phyloP scores from a whole-genome alignment of 2,113 vertebrate species.

The Centropus unirufus region DNA sequence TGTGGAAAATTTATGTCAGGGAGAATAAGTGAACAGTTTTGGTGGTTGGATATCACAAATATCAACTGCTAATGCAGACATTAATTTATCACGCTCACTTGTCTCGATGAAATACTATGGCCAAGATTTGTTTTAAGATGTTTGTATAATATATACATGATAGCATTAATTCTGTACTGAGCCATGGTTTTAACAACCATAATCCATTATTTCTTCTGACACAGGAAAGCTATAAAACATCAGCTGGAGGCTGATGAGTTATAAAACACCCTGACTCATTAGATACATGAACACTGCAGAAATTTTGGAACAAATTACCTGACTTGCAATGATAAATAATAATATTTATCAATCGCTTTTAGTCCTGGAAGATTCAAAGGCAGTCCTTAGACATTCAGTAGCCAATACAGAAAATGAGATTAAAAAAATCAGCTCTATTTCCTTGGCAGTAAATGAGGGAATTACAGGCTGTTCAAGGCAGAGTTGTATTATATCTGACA shows the following conservation, averaged over 20 bases:
- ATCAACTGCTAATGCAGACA: background rate
- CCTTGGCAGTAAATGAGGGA: background rate
- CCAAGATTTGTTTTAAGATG: background rate
- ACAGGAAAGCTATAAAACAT: slow-evolving; percentile 18
- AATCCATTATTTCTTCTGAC: slow-evolving; percentile 1
- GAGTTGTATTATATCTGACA: background rate
- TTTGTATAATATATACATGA: background rate
- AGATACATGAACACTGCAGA: background rate
- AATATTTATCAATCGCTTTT: slow-evolving; percentile 9
- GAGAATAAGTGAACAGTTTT: background rate
- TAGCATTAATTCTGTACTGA: slow-evolving; percentile 10
- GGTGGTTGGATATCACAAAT: background rate
- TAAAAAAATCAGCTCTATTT: background rate
- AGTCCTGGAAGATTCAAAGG: background rate
- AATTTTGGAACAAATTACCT: slow-evolving; percentile 26
- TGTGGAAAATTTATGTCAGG: background rate
- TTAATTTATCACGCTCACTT: background rate
- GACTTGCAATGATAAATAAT: slow-evolving; percentile 14
- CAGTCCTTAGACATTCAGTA: background rate
- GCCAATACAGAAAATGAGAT: background rate
- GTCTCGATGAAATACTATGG: background rate
- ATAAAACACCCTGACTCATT: slow-evolving; percentile 25
- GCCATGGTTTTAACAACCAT: background rate
- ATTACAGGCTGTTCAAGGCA: background rate
- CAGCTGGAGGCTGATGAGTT: slow-evolving; percentile 24